Evolutionary conservation across 2,797 vertebrate genomes (phyloP).

Genomic region (Labeo calbasu): DNA sequence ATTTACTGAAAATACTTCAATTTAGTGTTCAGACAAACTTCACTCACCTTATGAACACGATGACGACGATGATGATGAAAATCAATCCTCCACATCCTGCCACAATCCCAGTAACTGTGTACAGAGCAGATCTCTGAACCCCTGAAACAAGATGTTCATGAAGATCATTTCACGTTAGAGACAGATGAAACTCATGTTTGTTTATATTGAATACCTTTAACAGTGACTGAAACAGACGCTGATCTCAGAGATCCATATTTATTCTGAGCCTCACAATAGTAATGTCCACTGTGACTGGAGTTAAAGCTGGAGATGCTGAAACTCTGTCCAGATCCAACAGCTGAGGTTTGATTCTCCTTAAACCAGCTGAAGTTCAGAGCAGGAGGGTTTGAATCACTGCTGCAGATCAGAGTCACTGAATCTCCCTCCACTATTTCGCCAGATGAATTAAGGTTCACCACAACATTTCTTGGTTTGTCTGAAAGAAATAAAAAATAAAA

Average conservation of each 20-base stretch:
- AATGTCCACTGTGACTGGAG: constrained; percentile 45
- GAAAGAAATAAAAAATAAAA: too few species aligned
- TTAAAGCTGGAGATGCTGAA: constrained; percentile 4
- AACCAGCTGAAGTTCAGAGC: constrained; percentile 54
- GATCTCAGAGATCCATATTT: constrained; percentile 2
- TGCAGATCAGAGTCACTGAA: constrained; percentile 58
- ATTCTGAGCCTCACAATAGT: constrained; percentile 52
- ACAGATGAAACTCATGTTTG: constrained; percentile 2
- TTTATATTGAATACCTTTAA: neutral
- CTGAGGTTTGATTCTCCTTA: constrained; percentile 20
- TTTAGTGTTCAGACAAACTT: neutral
- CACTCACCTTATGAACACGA: constrained; percentile 18
- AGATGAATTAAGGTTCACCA: too few species aligned
- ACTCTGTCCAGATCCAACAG: neutral
- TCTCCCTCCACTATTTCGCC: constrained; percentile 33
- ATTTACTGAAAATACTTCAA: too few species aligned
- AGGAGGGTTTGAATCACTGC: constrained; percentile 60
- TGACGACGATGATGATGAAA: neutral
- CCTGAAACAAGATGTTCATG: neutral
- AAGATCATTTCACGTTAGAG: neutral
- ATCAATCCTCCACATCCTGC: constrained; percentile 27
- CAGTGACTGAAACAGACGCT: neutral
- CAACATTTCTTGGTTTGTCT: too few species aligned
- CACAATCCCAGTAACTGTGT: neutral
- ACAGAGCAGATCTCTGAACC: neutral